A percentile compares a stretch with the other conserved stretches of the same genome.
phyloP scores from a whole-genome alignment of 2,113 vertebrate genomes.

The Python bivittatus region DNA sequence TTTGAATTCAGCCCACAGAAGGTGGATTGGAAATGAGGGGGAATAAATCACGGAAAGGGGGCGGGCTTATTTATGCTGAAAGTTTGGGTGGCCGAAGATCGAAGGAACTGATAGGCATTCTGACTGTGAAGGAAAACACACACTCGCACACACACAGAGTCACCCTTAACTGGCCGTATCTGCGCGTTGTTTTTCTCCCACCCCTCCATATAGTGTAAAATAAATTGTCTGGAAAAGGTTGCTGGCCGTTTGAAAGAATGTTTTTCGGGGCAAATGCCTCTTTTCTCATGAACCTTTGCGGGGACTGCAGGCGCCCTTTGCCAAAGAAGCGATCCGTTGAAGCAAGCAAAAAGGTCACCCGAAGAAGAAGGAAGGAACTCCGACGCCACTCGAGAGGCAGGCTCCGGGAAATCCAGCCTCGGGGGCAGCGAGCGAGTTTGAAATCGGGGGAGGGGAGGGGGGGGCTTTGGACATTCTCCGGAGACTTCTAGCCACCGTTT shows the following conservation, averaged over 20 bases:
- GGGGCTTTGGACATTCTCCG: rapidly evolving
- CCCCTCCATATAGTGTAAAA: neutral
- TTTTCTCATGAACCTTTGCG: neutral
- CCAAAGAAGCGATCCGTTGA: constrained; percentile 1
- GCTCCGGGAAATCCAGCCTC: rapidly evolving
- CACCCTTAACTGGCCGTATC: neutral
- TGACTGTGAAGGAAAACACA: neutral
- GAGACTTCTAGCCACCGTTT: neutral
- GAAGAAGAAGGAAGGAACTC: neutral
- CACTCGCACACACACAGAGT: neutral
- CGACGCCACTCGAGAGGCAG: neutral
- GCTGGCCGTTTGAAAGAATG: neutral
- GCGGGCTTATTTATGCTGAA: neutral
- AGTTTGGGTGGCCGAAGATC: neutral
- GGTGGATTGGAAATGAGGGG: neutral
- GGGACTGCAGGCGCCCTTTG: neutral
- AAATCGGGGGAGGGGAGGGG: rapidly evolving
- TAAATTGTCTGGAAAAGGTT: neutral
- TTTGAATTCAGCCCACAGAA: neutral
- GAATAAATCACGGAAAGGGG: too few species aligned
- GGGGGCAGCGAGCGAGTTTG: neutral
- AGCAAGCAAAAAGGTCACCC: neutral
- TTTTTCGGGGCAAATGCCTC: neutral
- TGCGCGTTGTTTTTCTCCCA: neutral
- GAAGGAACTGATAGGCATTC: neutral